Evolutionary conservation across 2,888 invertebrate species (phyloP).

Genomic region (Chrysolina haemoptera): DNA sequence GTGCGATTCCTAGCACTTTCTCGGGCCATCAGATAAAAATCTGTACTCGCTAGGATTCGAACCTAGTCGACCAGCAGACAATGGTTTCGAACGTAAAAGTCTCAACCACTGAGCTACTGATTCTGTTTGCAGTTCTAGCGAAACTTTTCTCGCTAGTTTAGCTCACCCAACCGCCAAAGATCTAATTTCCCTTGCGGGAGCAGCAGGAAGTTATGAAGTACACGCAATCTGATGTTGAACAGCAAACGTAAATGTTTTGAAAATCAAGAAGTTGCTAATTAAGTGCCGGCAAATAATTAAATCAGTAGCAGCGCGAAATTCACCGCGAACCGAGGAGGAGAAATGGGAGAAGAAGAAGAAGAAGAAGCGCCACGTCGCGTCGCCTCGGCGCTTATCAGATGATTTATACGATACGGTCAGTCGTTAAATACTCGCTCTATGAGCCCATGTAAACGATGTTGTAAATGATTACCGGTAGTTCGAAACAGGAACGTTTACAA

Average conservation of each 20-base stretch:
- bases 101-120: too few species aligned
- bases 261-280: conserved; percentile 60
- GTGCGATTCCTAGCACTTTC: too few species aligned
- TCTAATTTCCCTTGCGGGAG: conserved; percentile 20
- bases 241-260: conserved; percentile 52
- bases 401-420: conserved; percentile 63
- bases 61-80: too few species aligned
- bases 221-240: conserved; percentile 20
- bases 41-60: too few species aligned
- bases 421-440: conserved; percentile 60
- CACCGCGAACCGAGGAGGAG: conserved; percentile 56
- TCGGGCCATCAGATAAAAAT: too few species aligned
- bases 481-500: conserved; percentile 54
- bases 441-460: conserved; percentile 60
- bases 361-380: conserved; percentile 51
- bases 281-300: conserved; percentile 62
- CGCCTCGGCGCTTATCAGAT: conserved; percentile 60
- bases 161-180: neutral
- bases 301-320: conserved; percentile 62
- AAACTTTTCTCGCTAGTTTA: neutral
- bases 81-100: too few species aligned
- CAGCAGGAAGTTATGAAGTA: conserved; percentile 15
- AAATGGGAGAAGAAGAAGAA: conserved; percentile 55
- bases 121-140: neutral
- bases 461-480: conserved; percentile 58